Conservation (phyloP, 1,140 invertebrate genomes). For the Hyles euphorbiae region DNA sequence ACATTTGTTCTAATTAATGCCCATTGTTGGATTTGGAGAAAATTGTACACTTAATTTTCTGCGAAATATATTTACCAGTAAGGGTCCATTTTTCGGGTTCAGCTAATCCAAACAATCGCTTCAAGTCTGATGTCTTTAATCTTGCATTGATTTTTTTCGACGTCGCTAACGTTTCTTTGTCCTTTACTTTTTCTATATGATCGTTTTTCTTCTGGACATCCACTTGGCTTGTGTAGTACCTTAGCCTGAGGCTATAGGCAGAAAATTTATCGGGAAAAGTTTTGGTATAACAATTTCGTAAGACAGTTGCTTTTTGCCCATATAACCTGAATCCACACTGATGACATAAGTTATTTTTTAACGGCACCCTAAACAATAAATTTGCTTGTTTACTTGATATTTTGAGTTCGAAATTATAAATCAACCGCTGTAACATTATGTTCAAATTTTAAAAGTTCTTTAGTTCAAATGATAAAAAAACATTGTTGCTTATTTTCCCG, state of each 20-base stretch:
- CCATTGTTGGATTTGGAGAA: too few relatives aligned
- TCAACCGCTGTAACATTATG: slow-evolving; percentile 59
- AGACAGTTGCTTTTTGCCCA: slow-evolving; percentile 46
- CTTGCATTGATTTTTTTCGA: slow-evolving; percentile 56
- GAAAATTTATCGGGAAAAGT: slow-evolving; percentile 35
- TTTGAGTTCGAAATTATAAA: slow-evolving; percentile 51
- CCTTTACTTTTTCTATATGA: slow-evolving; percentile 36
- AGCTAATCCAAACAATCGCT: slow-evolving; percentile 79
- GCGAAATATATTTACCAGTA: slow-evolving; percentile 57
- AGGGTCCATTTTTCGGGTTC: slow-evolving; percentile 84
- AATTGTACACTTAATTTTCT: too few relatives aligned
- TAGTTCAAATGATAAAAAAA: slow-evolving; percentile 35
- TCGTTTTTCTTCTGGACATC: slow-evolving; percentile 52
- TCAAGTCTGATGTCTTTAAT: slow-evolving; percentile 77
- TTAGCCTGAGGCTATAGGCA: slow-evolving; percentile 38
- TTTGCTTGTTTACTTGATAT: slow-evolving; percentile 44
- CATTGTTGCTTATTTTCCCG: slow-evolving; percentile 9
- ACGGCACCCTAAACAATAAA: slow-evolving; percentile 38
- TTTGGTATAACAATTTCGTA: slow-evolving; percentile 58
- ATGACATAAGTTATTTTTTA: slow-evolving; percentile 44
- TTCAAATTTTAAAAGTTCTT: slow-evolving; percentile 38
- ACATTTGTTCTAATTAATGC: too few relatives aligned
- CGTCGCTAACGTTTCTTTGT: slow-evolving; percentile 31
- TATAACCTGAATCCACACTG: slow-evolving; percentile 60
- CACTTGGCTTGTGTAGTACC: slow-evolving; percentile 54